Evolutionary conservation across 2,797 vertebrate genomes (phyloP).

Genomic region (Halcyon leucocephala): DNA sequence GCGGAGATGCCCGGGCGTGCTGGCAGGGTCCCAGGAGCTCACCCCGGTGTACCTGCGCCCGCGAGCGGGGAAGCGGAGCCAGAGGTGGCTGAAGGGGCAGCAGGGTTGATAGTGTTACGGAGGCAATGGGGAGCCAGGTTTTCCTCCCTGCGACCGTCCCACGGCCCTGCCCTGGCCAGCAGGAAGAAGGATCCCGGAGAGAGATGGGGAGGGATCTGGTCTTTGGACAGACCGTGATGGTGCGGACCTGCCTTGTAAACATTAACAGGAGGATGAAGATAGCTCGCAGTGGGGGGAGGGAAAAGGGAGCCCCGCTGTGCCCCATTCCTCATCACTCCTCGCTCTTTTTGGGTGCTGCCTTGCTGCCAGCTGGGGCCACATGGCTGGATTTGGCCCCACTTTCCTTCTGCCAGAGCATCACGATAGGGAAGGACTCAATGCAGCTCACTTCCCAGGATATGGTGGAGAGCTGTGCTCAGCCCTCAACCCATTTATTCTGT

Average conservation of each 20-base stretch:
- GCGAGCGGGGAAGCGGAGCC: background rate
- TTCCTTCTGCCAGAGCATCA: background rate
- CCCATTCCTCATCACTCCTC: fast-evolving
- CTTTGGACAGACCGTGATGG: slow-evolving; percentile 5
- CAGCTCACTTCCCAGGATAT: background rate
- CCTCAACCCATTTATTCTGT: background rate
- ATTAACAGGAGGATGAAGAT: slow-evolving; percentile 54
- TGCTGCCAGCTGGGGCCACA: background rate
- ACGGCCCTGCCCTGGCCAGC: background rate
- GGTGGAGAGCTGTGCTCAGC: background rate
- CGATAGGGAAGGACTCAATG: fast-evolving
- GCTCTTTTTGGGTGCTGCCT: background rate
- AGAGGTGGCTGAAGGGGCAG: background rate
- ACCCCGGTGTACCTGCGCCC: background rate
- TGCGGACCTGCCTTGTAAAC: slow-evolving; percentile 36
- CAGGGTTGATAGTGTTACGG: background rate
- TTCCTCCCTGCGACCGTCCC: background rate
- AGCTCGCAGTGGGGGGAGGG: fast-evolving
- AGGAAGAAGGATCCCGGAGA: background rate
- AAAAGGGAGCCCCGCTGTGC: background rate
- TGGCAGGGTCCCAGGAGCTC: background rate
- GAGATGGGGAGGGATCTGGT: background rate
- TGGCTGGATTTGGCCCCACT: fast-evolving
- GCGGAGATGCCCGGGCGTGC: background rate
- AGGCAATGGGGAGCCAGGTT: background rate